Evolutionary conservation across 64 coral and sea anemone genomes (phyloP), one percentile per base, ranked within the genome.

Genomic region (Platygyra sinensis): DNA sequence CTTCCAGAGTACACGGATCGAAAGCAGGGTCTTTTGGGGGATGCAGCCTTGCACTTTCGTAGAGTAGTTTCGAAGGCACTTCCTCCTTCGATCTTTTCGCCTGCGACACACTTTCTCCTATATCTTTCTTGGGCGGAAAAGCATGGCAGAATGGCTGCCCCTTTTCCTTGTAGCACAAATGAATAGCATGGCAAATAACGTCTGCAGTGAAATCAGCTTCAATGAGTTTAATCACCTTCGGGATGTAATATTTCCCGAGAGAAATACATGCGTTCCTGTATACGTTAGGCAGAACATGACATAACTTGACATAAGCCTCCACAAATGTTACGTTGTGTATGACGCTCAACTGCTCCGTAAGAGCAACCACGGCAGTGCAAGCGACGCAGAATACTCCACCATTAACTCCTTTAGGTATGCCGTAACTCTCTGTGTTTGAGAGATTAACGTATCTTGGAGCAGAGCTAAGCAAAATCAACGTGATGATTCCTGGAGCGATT

Each of bases 271-370:
- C 96, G 20, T 89, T 83, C 10, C 78, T 89, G 54, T 76, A 96
- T 7, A 75, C 33, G 4, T 20, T 54, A 2, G 96, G 96, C 10
- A 98, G 75, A 30, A 95, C 27, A 3, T 86, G 74, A 55, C 96
- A 98, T 13, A 98, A 73, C 13, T 87, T 77, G 75, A 51, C 64
- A 51, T 88, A 98, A 15, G 94, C 84, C 30, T 98, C 29, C 3
- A 79, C 74, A n/a, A 98, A 95, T 18, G 93, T 98, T 72, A 91
- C 85, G 59, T 98, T 98, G 61, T 95, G 89, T 52, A 95, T 83
- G 18, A 91, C 91, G 27, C 82, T 78, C 80, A 95, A 15, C 83
- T 98, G 96, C 55, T 95, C 88, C 2, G 90, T 98, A 20, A 98
- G 46, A 6, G 94, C 94, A 22, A 94, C 93, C 1, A 98, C 62